These are phyloP conservation scores for Cephalopachus bancanus DNA, from an alignment of 2,797 vertebrate genomes.

Conservation along the genomic window DNA sequence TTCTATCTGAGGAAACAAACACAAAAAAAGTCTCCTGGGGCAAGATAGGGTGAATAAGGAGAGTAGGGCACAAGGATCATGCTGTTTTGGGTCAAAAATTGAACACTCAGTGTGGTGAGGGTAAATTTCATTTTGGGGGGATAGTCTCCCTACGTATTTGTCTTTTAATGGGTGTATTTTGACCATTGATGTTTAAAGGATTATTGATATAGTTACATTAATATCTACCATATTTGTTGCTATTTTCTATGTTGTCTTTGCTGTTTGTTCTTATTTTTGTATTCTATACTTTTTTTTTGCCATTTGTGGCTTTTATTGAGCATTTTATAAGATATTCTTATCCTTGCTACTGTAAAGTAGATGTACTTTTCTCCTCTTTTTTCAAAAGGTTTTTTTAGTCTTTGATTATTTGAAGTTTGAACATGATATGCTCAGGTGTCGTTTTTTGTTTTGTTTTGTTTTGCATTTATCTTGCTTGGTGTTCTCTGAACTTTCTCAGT, in stretches of 20 bases:
- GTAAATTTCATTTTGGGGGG: too few relatives aligned
- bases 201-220: too few relatives aligned
- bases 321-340: not conserved
- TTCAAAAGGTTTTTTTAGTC: not conserved
- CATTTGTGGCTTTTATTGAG: not conserved
- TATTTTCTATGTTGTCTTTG: not conserved
- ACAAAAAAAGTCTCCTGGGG: too few relatives aligned
- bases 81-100: too few relatives aligned
- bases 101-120: too few relatives aligned
- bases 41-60: too few relatives aligned
- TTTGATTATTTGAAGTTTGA: not conserved
- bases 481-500: not conserved
- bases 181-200: too few relatives aligned
- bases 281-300: not conserved
- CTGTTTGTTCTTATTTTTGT: not conserved
- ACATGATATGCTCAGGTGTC: not conserved
- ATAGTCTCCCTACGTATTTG: not conserved
- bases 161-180: not conserved
- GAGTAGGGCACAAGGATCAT: too few relatives aligned
- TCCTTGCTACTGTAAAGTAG: not conserved
- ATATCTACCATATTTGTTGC: not conserved
- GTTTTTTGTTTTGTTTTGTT: not conserved
- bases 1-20: too few relatives aligned
- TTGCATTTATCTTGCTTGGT: not conserved
- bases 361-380: not conserved